Conservation (phyloP, 2,797 vertebrate species). For the Pseudotriccus pelzelni region DNA sequence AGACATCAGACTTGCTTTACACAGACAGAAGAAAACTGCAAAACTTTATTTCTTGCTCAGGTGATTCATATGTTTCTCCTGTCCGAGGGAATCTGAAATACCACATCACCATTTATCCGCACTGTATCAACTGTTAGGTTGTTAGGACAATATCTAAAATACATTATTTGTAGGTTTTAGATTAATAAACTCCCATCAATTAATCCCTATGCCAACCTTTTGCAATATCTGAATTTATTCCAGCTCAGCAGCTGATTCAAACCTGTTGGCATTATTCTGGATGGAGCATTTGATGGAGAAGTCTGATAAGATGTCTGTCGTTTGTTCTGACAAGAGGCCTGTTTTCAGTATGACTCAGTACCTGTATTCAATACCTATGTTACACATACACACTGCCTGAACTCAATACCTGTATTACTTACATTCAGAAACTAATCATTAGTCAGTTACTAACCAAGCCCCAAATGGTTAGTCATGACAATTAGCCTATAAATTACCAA, state of each 20-base stretch:
- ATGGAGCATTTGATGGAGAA: neutral
- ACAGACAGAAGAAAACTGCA: neutral
- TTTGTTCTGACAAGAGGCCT: neutral
- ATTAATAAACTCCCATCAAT: neutral
- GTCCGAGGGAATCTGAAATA: neutral
- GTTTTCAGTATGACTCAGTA: neutral
- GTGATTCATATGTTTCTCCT: neutral
- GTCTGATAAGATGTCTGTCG: neutral
- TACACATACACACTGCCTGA: neutral
- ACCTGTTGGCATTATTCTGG: neutral
- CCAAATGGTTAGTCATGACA: neutral
- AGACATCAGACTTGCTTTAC: neutral
- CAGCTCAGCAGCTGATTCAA: neutral
- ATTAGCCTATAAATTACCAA: neutral
- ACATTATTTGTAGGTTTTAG: neutral
- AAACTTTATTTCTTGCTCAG: neutral
- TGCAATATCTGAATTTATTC: neutral
- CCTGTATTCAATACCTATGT: neutral
- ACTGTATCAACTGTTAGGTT: neutral
- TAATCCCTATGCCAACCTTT: neutral
- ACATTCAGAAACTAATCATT: neutral
- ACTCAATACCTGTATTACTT: neutral
- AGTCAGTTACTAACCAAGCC: neutral
- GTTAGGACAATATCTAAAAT: neutral
- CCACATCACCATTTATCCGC: neutral